Evolutionary conservation across 2,888 invertebrate genomes (phyloP).

Genomic region (Caenorhabditis imperialis): DNA sequence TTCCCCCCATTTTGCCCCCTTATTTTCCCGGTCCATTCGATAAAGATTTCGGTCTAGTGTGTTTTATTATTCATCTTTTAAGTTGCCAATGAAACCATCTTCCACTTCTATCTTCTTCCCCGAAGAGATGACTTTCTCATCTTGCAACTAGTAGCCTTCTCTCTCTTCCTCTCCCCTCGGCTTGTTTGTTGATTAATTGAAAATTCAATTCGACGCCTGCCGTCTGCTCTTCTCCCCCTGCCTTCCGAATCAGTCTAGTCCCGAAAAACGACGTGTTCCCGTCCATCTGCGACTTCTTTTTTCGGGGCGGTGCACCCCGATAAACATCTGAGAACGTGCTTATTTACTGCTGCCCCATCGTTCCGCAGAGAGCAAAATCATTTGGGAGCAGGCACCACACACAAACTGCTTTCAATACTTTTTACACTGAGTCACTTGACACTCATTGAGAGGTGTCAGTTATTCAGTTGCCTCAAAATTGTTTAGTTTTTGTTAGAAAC

Average conservation of each 20-base stretch:
- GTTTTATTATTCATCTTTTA: too few species aligned
- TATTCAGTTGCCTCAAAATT: too few species aligned
- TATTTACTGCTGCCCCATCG: conserved; percentile 43
- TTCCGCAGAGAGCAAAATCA: conserved; percentile 28
- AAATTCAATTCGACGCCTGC: conserved; percentile 44
- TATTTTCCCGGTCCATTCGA: conserved; percentile 43
- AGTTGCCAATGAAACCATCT: conserved; percentile 1
- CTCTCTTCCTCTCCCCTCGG: conserved; percentile 13
- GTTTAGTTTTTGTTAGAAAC: too few species aligned
- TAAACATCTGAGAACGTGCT: conserved; percentile 50
- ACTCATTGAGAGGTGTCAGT: too few species aligned
- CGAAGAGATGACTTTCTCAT: too few species aligned
- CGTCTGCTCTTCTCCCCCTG: conserved; percentile 1
- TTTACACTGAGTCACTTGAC: too few species aligned
- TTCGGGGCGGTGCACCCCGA: conserved; percentile 7
- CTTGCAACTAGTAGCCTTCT: too few species aligned
- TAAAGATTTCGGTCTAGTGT: conserved; percentile 27
- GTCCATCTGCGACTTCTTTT: conserved; percentile 4
- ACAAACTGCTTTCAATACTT: too few species aligned
- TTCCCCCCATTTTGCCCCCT: conserved; percentile 19
- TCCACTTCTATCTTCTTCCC: too few species aligned
- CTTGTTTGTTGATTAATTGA: conserved; percentile 49
- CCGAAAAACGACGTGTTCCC: conserved; percentile 1
- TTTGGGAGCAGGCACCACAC: conserved; percentile 17
- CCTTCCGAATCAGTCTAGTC: conserved; percentile 19